Conservation (phyloP, 1,140 invertebrate species). For the Centruroides vittatus region DNA sequence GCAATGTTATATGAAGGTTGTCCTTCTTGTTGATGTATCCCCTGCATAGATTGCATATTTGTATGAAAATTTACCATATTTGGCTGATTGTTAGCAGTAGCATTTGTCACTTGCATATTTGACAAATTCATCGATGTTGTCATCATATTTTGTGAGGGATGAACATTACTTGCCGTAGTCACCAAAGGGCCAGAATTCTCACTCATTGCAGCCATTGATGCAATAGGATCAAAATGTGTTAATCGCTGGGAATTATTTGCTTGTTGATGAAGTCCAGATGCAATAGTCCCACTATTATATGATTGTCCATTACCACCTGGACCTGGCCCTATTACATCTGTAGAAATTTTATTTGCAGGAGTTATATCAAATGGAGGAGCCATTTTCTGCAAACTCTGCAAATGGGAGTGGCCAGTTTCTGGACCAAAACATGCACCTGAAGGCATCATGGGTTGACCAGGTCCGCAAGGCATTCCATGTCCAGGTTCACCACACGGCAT, state of each 20-base stretch:
- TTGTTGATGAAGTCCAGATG: slow-evolving; percentile 2
- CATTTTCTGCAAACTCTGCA: slow-evolving; percentile 23
- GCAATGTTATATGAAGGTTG: slow-evolving; percentile 10
- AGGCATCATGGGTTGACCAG: background rate
- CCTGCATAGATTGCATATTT: slow-evolving; percentile 26
- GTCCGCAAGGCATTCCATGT: background rate
- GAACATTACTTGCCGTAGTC: slow-evolving; percentile 32
- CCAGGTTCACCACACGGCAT: slow-evolving; percentile 1
- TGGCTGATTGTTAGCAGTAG: slow-evolving; percentile 20
- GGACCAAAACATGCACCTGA: background rate
- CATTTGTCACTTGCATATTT: slow-evolving; percentile 37
- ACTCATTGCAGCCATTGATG: slow-evolving; percentile 84
- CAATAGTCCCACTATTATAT: slow-evolving; percentile 4
- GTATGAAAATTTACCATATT: slow-evolving; percentile 29
- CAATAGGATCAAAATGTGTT: slow-evolving; percentile 73
- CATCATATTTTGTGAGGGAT: slow-evolving; percentile 26
- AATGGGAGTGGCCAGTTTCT: slow-evolving; percentile 8
- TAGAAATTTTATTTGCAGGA: slow-evolving; percentile 11
- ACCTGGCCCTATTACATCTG: slow-evolving; percentile 11
- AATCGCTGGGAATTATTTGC: slow-evolving; percentile 12
- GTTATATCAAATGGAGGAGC: slow-evolving; percentile 20
- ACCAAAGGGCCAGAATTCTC: slow-evolving; percentile 41
- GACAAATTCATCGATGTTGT: slow-evolving; percentile 29
- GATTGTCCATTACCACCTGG: slow-evolving; percentile 12
- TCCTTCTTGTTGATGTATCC: slow-evolving; percentile 7